Evolutionary conservation across 2,888 invertebrate species (phyloP), one percentile per base, ranked within the genome.

Genomic region (Acheta domesticus): DNA sequence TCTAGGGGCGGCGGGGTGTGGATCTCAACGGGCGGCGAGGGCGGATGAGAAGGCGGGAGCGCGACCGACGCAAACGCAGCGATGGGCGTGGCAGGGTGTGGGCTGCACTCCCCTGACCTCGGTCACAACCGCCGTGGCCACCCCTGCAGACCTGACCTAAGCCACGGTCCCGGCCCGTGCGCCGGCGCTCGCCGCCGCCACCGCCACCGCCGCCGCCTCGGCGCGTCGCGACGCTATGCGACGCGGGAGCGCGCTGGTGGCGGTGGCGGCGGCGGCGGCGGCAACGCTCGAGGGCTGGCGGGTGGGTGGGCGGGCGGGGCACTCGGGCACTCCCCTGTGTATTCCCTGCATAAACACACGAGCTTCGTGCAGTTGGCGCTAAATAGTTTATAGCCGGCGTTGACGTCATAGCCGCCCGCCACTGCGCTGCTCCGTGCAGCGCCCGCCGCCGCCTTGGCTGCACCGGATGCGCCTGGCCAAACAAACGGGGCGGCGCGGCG

Each of bases 111-210:
- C n/a, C 36, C 36, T 36, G 36, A 36, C 36, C 36, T 36, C 36
- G 36, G 36, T 36, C 36, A 36, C 36, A 8, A 36, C n/a, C 16
- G 62, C 14, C n/a, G 3, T 62, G n/a, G 62, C n/a, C 62, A n/a
- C 62, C 62, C 62, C 62, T 62, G 62, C 62, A 16, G 62, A 62
- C 62, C 62, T 62, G 62, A 62, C 62, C 62, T 62, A 62, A 62
- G 62, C 62, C 62, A 62, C 62, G 62, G 62, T 14, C 16, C 14
- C 62, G 14, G n/a, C 62, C 62, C 62, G 62, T 62, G 62, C 62
- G 62, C 62, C n/a, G 62, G 62, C 62, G 62, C 62, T 62, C 62
- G n/a, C n/a, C n/a, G n/a, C n/a, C n/a, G n/a, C n/a, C n/a, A n/a
- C n/a, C n/a, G n/a, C n/a, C n/a, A n/a, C n/a, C n/a, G n/a, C n/a